phyloP scores from a whole-genome alignment of 2,888 invertebrate species.

The Trissolcus japonicus region DNA sequence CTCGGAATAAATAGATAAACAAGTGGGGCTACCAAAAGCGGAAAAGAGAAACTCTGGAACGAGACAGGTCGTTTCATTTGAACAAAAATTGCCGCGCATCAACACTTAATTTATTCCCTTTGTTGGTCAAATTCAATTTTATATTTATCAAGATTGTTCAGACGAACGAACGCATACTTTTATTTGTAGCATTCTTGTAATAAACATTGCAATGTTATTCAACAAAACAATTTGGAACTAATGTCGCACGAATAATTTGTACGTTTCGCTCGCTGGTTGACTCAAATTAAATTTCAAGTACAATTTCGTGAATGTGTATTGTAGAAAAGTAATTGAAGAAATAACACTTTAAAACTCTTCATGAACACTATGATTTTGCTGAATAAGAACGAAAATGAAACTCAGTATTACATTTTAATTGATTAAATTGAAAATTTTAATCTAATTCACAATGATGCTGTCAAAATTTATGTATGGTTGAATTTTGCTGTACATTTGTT shows the following conservation, averaged over 20 bases:
- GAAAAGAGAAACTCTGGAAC: slow-evolving; percentile 2
- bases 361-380: slow-evolving; percentile 1
- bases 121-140: slow-evolving; percentile 22
- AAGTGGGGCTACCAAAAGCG: slow-evolving; percentile 20
- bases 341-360: slow-evolving; percentile 10
- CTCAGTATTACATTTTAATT: no score
- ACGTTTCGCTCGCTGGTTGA: slow-evolving; percentile 22
- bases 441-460: no score
- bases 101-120: slow-evolving; percentile 45
- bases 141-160: slow-evolving; percentile 35
- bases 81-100: slow-evolving; percentile 39
- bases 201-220: slow-evolving; percentile 29
- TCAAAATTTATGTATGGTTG: no score
- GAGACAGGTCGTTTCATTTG: slow-evolving; percentile 7
- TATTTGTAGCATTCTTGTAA: slow-evolving; percentile 5
- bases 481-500: no score
- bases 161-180: slow-evolving; percentile 32
- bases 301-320: slow-evolving; percentile 30
- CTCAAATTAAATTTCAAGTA: slow-evolving; percentile 26
- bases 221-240: slow-evolving; percentile 32
- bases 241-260: slow-evolving; percentile 35
- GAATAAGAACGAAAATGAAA: no score
- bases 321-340: slow-evolving; percentile 35
- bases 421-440: no score
- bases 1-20: slow-evolving; percentile 40